phyloP scores from a whole-genome alignment of 1,140 invertebrate genomes.

The Bombus cullumanus region DNA sequence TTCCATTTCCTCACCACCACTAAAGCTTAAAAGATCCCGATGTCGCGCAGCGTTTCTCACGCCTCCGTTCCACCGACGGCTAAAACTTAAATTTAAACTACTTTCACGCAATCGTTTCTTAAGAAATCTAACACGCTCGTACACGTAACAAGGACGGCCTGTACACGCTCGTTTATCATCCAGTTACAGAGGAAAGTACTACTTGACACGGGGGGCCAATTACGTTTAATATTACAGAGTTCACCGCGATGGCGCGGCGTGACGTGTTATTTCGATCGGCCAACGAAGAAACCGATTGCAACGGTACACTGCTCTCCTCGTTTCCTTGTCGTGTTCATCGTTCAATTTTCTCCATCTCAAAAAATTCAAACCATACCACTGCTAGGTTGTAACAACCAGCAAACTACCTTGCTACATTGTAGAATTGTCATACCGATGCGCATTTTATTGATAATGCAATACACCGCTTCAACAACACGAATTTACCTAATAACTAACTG shows the following conservation, averaged over 20 bases:
- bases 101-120: slow-evolving; percentile 17
- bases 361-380: neutral
- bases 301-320: neutral
- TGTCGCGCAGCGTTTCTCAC: slow-evolving; percentile 4
- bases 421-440: too few species aligned
- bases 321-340: neutral
- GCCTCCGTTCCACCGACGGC: too few species aligned
- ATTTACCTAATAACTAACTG: too few species aligned
- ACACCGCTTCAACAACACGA: too few species aligned
- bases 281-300: slow-evolving; percentile 29
- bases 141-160: neutral
- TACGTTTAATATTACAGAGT: slow-evolving; percentile 52
- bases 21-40: neutral
- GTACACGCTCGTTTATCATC: slow-evolving; percentile 22
- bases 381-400: neutral
- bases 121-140: slow-evolving; percentile 20
- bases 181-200: slow-evolving; percentile 35
- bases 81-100: neutral
- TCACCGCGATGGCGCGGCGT: slow-evolving; percentile 26
- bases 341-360: neutral
- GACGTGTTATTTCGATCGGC: slow-evolving; percentile 17
- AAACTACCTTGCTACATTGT: too few species aligned
- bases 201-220: slow-evolving; percentile 55
- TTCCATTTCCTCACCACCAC: neutral
- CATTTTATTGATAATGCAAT: too few species aligned